These are phyloP conservation scores for Ephialtes manifestator DNA, from an alignment of 2,888 invertebrate genomes.

Conservation along the genomic window DNA sequence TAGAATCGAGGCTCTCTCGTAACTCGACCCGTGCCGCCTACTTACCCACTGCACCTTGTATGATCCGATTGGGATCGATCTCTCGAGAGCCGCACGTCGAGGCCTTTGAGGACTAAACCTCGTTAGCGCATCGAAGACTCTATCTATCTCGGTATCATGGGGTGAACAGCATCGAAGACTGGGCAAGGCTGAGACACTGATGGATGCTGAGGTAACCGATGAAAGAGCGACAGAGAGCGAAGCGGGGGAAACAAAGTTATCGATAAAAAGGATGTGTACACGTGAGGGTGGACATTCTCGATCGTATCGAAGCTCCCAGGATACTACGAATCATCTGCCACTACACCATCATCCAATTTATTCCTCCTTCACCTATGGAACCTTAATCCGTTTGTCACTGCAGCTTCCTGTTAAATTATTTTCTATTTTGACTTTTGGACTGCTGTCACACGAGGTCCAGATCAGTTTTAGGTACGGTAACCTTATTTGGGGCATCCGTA, in stretches of 20 bases:
- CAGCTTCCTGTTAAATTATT: not conserved
- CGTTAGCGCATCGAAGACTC: conserved; percentile 69
- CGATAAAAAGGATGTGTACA: conserved; percentile 26
- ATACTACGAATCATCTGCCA: conserved; percentile 36
- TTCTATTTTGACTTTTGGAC: not conserved
- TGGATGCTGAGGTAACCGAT: conserved; percentile 4
- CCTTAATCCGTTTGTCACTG: conserved; percentile 35
- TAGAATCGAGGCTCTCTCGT: conserved; percentile 27
- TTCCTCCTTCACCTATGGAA: conserved; percentile 15
- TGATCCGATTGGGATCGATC: conserved; percentile 79
- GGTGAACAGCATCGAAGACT: conserved; percentile 56
- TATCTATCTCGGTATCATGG: conserved; percentile 46
- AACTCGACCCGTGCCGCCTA: conserved; percentile 66
- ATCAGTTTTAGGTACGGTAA: too few relatives aligned
- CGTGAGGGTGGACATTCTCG: not conserved
- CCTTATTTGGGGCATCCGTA: too few relatives aligned
- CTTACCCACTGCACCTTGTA: conserved; percentile 71
- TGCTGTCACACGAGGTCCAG: too few relatives aligned
- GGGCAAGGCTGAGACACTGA: conserved; percentile 31
- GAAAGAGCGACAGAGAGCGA: conserved; percentile 1
- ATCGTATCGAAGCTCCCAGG: conserved; percentile 4
- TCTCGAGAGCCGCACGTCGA: conserved; percentile 66
- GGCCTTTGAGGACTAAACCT: conserved; percentile 73
- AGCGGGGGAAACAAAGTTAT: conserved; percentile 33
- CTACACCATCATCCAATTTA: conserved; percentile 5